Conservation (phyloP, 2,113 vertebrate species). For the Fulmarus glacialis region DNA sequence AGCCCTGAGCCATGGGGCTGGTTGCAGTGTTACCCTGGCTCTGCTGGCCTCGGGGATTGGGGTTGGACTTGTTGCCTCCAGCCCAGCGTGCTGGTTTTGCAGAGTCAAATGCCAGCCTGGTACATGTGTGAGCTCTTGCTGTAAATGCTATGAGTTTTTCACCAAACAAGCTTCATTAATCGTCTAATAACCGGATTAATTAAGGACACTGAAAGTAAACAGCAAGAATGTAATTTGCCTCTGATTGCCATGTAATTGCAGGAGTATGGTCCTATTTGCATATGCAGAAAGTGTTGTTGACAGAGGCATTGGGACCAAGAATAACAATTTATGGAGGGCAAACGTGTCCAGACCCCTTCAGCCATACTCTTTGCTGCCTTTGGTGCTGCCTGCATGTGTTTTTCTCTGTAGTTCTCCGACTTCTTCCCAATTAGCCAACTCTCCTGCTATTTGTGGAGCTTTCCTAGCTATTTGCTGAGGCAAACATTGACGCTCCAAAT, state of each 20-base stretch:
- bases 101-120: not conserved
- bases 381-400: not conserved
- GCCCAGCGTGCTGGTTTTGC: not conserved
- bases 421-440: not conserved
- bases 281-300: conserved; percentile 64
- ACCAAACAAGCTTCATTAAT: conserved; percentile 82
- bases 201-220: conserved; percentile 82
- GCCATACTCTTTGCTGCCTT: not conserved
- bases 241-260: conserved; percentile 79
- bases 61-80: not conserved
- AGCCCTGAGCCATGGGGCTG: not conserved
- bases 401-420: not conserved
- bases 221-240: conserved; percentile 82
- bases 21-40: fast-evolving
- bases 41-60: not conserved
- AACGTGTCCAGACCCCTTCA: not conserved
- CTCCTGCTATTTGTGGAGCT: conserved; percentile 17
- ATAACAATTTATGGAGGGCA: conserved; percentile 14
- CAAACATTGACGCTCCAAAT: not conserved
- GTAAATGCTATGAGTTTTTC: conserved; percentile 75
- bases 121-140: not conserved
- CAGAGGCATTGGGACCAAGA: not conserved
- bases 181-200: conserved; percentile 83
- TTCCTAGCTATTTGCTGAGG: not conserved
- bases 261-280: conserved; percentile 70